A percentile compares a stretch with the other conserved stretches of the same genome.
Conservation (phyloP, 37 sponge, comb jelly and placozoan species). For the Beroe forskalii region DNA sequence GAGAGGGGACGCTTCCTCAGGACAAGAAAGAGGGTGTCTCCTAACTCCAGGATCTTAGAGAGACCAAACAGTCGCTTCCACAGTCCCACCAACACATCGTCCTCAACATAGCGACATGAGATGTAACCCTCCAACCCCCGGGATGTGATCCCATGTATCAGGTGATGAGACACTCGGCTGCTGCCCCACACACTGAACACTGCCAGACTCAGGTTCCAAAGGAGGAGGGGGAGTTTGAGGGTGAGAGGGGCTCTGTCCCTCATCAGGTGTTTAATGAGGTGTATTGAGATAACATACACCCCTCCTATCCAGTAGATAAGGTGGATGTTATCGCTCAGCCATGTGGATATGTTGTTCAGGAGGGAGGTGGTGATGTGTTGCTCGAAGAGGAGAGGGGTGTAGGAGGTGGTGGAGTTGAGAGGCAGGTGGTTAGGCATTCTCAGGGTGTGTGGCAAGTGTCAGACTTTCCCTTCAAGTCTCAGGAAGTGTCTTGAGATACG, state of each 20-base stretch:
- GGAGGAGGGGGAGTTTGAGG: slow-evolving; percentile 65
- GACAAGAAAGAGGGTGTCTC: slow-evolving; percentile 78
- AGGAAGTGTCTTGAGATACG: no score
- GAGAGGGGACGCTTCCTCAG: slow-evolving; percentile 72
- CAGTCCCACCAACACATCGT: slow-evolving; percentile 8
- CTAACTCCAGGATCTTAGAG: slow-evolving; percentile 75
- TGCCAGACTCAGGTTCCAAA: slow-evolving; percentile 78
- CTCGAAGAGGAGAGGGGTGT: slow-evolving; percentile 8
- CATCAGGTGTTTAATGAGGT: slow-evolving; percentile 71
- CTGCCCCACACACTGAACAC: slow-evolving; percentile 74
- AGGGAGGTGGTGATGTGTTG: not conserved
- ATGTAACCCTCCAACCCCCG: not conserved
- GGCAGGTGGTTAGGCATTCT: not conserved
- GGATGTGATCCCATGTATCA: not conserved
- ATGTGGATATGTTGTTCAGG: not conserved
- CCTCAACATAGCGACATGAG: not conserved
- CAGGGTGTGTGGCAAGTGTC: no score
- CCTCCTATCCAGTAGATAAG: not conserved
- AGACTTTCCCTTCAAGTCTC: no score
- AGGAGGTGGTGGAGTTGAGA: not conserved
- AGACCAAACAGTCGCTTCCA: slow-evolving; percentile 72
- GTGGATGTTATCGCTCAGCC: not conserved
- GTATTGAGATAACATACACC: slow-evolving; percentile 71
- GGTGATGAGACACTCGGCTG: not conserved
- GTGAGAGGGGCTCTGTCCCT: slow-evolving; percentile 65